Base-by-base conservation (phyloP, 1,140 invertebrate genomes). In the Caenorhabditis inopinata region DNA sequence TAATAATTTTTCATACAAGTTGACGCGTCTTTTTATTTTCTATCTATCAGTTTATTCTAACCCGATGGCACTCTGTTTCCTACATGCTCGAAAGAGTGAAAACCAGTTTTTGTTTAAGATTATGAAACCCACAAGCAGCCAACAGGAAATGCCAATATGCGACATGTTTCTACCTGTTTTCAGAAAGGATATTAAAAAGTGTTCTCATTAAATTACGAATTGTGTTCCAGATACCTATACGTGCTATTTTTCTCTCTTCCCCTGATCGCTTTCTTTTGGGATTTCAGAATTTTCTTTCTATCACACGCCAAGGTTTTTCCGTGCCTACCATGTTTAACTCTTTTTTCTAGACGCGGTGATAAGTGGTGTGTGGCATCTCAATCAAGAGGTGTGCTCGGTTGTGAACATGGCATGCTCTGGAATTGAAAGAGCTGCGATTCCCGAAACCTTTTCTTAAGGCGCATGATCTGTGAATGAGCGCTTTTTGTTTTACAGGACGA, bases 401-500 rank as follows among this genome's bases (percentile, higher is more conserved):
- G 58, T 68, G 58, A 68, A 68, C 58, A 38, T 68, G 58, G 58
- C 42, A 75, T 75, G 73, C 73, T 46, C 46, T 47, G 42, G 73
- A 75, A 75, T 49, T 47, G 25, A 75, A 75, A 75, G 73, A 75
- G 46, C 73, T 4, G 27, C 23, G 46, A 75, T 75, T 75, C 42
- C 73, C 18, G 21, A 46, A 3, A 46, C 42, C 18, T 47, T 27
- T 32, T 75, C 73, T 29, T 47, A 75, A 75, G 58, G 58, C 58
- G 58, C 58, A 68, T 68, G 58, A 68, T 68, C 58, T 68, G 58
- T 68, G 58, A 68, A 68, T 68, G 58, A 68, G 58, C 58, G 58
- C 58, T 68, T 68, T 68, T 68, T 68, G 58, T 68, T 68, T 68
- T 68, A 68, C 53, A 78, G 76, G 76, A 78, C 32, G 76, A 78